These are phyloP conservation scores for Daubentonia madagascariensis DNA, from an alignment of 2,113 vertebrate genomes.

Conservation along the genomic window DNA sequence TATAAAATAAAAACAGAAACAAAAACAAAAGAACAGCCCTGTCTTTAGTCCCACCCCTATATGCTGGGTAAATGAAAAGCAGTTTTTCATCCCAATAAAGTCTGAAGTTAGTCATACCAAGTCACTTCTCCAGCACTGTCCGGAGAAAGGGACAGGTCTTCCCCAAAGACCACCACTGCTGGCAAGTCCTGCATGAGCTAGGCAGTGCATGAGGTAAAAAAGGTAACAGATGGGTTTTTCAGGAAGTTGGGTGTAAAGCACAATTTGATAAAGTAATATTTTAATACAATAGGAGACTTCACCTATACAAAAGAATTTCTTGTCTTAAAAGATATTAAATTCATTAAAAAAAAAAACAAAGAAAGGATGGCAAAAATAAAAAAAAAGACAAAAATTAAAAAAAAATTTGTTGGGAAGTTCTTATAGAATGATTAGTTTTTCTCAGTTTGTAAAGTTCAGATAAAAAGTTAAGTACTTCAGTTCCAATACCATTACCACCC, in stretches of 20 bases:
- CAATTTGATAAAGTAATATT: not conserved
- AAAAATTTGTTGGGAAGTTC: not conserved
- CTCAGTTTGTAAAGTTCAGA: not conserved
- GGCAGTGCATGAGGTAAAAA: not conserved
- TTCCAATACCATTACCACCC: not conserved
- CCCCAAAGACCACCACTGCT: not conserved
- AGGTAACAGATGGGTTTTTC: not conserved
- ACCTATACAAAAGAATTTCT: not conserved
- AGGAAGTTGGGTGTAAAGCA: not conserved
- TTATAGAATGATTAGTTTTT: not conserved
- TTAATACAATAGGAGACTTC: not conserved
- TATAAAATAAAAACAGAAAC: constrained; percentile 8
- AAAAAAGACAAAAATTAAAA: not conserved
- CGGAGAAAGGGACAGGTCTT: not conserved
- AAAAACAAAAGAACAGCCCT: not conserved
- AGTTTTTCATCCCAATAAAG: not conserved
- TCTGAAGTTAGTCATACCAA: not conserved
- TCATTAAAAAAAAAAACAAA: too few relatives aligned
- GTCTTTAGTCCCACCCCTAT: not conserved
- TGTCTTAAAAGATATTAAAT: too few relatives aligned
- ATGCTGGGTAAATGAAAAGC: not conserved
- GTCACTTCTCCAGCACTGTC: not conserved
- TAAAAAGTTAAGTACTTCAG: not conserved
- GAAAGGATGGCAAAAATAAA: too few relatives aligned
- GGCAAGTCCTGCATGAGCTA: not conserved